Percentiles rank a stretch among this genome's conserved stretches.
Evolutionary conservation across 23 tunicate genomes (phyloP).

Genomic region (Corella eumyota): DNA sequence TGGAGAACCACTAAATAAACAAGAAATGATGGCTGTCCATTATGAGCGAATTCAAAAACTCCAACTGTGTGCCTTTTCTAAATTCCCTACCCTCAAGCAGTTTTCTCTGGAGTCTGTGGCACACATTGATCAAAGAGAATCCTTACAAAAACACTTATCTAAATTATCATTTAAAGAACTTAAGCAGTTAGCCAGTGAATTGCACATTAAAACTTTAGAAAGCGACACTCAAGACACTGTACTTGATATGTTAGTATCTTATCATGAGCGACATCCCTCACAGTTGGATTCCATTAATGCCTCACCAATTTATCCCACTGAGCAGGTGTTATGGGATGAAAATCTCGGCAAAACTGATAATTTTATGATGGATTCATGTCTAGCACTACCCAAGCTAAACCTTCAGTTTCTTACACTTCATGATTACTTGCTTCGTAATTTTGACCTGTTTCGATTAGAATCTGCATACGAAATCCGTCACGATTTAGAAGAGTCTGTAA

Average conservation of each 20-base stretch:
- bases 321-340: slow-evolving; percentile 92
- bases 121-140: slow-evolving; percentile 47
- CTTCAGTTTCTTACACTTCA: slow-evolving; percentile 96
- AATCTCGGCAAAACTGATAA: slow-evolving; percentile 88
- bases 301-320: slow-evolving; percentile 93
- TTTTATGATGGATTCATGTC: slow-evolving; percentile 56
- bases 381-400: slow-evolving; percentile 93
- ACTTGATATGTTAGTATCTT: slow-evolving; percentile 66
- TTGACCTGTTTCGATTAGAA: slow-evolving; percentile 87
- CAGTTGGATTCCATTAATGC: slow-evolving; percentile 92
- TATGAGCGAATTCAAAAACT: slow-evolving; percentile 65
- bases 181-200: slow-evolving; percentile 18
- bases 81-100: slow-evolving; percentile 49
- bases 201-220: slow-evolving; percentile 29
- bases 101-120: slow-evolving; percentile 70
- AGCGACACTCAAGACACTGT: slow-evolving; percentile 53
- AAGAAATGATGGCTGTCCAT: slow-evolving; percentile 79
- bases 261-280: slow-evolving; percentile 70
- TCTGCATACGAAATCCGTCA: slow-evolving; percentile 91
- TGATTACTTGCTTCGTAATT: slow-evolving; percentile 90
- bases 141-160: slow-evolving; percentile 40
- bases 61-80: slow-evolving; percentile 74
- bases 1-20: slow-evolving; percentile 81
- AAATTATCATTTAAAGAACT: slow-evolving; percentile 42
- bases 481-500: slow-evolving; percentile 80